A percentile compares a stretch with the other conserved stretches of the same genome.
These are phyloP conservation scores for Agrotis exclamationis DNA, from an alignment of 2,888 invertebrate genomes.

Conservation along the genomic window DNA sequence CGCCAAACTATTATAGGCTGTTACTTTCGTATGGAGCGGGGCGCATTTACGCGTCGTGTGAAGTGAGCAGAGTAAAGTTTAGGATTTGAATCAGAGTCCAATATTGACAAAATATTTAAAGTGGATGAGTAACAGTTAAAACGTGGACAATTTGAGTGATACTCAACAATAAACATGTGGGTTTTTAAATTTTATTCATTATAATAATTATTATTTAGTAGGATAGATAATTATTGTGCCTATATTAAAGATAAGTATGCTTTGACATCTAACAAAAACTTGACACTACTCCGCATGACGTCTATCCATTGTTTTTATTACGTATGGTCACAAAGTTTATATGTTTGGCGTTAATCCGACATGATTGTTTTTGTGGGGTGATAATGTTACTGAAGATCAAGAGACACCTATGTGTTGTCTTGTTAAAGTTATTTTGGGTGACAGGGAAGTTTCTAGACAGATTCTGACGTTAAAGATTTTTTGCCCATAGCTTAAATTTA, in stretches of 20 bases:
- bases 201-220: too few species aligned
- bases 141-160: conserved; percentile 8
- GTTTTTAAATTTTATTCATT: background rate
- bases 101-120: conserved; percentile 25
- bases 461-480: background rate
- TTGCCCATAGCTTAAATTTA: background rate
- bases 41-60: too few species aligned
- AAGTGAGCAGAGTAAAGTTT: background rate
- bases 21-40: too few species aligned
- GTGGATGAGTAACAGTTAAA: background rate
- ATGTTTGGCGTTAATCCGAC: background rate
- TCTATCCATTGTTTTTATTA: conserved; percentile 12
- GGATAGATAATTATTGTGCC: too few species aligned
- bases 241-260: too few species aligned
- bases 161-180: conserved; percentile 6
- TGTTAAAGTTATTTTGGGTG: conserved; percentile 5
- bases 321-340: background rate
- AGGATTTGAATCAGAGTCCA: conserved; percentile 2
- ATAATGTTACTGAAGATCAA: background rate
- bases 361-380: conserved; percentile 11
- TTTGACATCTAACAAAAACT: conserved; percentile 23
- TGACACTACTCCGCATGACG: background rate
- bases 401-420: background rate
- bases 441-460: background rate
- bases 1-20: too few species aligned